These are phyloP conservation scores for Panurus biarmicus DNA, from an alignment of 2,113 vertebrate genomes.

Conservation along the genomic window DNA sequence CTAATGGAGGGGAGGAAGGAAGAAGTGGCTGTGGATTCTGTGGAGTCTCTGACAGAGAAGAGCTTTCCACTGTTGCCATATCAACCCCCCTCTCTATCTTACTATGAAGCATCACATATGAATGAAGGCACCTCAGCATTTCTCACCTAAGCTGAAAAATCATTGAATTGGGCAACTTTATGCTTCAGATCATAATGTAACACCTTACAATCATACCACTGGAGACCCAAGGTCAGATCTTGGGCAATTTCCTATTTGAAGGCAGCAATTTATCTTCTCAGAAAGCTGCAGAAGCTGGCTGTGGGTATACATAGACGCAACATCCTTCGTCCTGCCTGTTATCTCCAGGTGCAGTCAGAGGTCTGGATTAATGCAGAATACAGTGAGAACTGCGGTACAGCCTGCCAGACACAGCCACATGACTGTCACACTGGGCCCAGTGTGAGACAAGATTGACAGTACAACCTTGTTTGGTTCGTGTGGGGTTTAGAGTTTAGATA, in stretches of 20 bases:
- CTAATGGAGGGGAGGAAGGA: not conserved
- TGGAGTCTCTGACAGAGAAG: not conserved
- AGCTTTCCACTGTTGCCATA: not conserved
- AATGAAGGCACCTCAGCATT: not conserved
- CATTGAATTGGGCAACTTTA: not conserved
- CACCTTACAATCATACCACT: not conserved
- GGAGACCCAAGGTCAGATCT: not conserved
- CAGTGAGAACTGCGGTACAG: not conserved
- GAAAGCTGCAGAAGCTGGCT: not conserved
- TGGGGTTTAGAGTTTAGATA: not conserved
- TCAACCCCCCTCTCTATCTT: not conserved
- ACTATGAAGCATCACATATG: accelerated
- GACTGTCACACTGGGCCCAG: not conserved
- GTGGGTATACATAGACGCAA: not conserved
- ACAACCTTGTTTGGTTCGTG: not conserved
- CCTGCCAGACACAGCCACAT: not conserved
- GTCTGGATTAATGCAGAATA: not conserved
- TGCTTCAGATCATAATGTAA: not conserved
- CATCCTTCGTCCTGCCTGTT: not conserved
- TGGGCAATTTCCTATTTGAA: not conserved
- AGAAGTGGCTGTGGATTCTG: not conserved
- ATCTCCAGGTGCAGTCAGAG: not conserved
- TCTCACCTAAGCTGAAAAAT: not conserved
- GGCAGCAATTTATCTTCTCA: not conserved
- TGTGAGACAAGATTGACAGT: not conserved